Evolutionary conservation across 2,888 invertebrate genomes (phyloP).

Genomic region (Cephus rjabovi): DNA sequence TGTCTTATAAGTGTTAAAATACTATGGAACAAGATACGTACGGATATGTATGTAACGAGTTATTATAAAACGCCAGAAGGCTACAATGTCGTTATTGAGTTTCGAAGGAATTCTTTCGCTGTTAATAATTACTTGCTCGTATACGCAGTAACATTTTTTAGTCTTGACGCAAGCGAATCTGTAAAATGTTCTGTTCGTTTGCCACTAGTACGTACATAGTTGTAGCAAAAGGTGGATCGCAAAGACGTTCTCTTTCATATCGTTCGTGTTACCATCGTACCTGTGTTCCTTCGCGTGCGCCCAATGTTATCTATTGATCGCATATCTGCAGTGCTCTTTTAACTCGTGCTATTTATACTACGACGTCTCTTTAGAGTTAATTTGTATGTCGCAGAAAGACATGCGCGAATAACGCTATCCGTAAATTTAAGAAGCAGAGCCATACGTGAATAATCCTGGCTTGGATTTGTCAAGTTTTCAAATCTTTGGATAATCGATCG

Average conservation of each 20-base stretch:
- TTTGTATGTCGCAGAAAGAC: background rate
- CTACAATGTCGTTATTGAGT: background rate
- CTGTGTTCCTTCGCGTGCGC: background rate
- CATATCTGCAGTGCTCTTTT: background rate
- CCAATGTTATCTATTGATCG: background rate
- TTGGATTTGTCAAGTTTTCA: no score
- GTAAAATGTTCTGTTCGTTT: background rate
- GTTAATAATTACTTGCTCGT: background rate
- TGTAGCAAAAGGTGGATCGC: background rate
- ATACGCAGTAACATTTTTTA: background rate
- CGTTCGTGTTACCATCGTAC: background rate
- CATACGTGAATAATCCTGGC: background rate
- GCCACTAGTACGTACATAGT: background rate
- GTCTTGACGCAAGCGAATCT: background rate
- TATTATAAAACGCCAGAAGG: background rate
- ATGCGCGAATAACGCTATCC: background rate
- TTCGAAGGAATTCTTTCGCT: background rate
- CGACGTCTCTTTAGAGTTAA: background rate
- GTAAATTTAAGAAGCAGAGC: background rate
- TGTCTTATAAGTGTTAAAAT: no score
- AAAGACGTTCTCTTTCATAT: background rate
- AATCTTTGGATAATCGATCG: no score
- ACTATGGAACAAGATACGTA: no score
- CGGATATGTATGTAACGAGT: background rate
- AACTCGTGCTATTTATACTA: background rate